Percentiles rank a stretch among this genome's conserved stretches.
Evolutionary conservation across 2,888 invertebrate genomes (phyloP).

Genomic region (Chouioia cunea): DNA sequence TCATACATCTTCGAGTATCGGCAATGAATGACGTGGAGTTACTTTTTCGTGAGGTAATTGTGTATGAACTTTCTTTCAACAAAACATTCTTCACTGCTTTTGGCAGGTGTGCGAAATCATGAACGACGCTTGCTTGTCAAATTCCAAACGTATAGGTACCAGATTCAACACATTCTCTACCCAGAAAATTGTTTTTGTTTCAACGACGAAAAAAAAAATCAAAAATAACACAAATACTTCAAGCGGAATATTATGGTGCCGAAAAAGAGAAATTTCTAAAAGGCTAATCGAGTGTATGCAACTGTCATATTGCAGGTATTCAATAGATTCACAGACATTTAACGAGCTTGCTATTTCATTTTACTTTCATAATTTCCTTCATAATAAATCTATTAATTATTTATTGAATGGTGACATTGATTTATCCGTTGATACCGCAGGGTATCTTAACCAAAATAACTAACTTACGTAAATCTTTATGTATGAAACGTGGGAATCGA

Average conservation of each 20-base stretch:
- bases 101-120: constrained; percentile 1
- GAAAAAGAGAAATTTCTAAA: constrained; percentile 1
- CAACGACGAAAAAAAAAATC: constrained; percentile 7
- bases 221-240: background rate
- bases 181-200: background rate
- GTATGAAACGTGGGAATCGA: constrained; percentile 44
- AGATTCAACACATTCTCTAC: background rate
- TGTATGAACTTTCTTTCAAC: background rate
- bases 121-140: constrained; percentile 6
- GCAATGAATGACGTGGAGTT: constrained; percentile 5
- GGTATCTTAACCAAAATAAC: constrained; percentile 52
- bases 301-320: no score
- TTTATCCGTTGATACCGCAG: constrained; percentile 56
- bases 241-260: constrained; percentile 23
- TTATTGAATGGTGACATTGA: constrained; percentile 63
- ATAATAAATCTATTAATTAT: constrained; percentile 65
- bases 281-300: background rate
- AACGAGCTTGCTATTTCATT: constrained; percentile 59
- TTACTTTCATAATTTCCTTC: no score
- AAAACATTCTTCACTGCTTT: background rate
- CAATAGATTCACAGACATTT: constrained; percentile 55
- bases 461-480: constrained; percentile 47
- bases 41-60: background rate
- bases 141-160: constrained; percentile 3
- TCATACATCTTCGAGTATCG: background rate